Base-by-base conservation (phyloP, 2,113 vertebrate genomes). In the Ciconia boyciana region DNA sequence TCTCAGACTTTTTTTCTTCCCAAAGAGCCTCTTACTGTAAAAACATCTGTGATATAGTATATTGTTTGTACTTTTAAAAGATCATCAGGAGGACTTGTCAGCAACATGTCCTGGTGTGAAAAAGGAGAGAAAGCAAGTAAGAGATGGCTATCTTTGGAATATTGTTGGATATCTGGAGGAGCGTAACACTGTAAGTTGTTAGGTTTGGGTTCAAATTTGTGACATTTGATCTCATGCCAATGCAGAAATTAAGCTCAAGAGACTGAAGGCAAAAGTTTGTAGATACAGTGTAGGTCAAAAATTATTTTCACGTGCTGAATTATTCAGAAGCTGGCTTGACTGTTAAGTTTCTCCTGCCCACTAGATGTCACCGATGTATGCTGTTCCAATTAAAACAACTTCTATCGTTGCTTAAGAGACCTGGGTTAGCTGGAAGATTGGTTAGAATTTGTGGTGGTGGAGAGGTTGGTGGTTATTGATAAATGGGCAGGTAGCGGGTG, bases 371-470 rank as follows among this genome's bases (percentile, higher is more conserved):
- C 19, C 77, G 17, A 29, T 1, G 95, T 6, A 54, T 31, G 29
- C 32, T 18, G 15, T 10, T 9, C 24, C 36, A 12, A 7, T 2
- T 24, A 16, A 29, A 58, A 34, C 13, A 9, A 8, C 20, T 7
- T 36, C 10, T 10, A 1, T 2, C 3, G 1, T 4, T 26, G 6
- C 43, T 3, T 8, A 5, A 17, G 25, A 7, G 6, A 0, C 16
- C 13, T 19, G 10, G 28, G 5, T 36, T 0, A 20, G 2, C 16
- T 5, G 49, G 14, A 11, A 2, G 15, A 3, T 29, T 9, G n/a
- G 43, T 24, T 55, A 11, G 31, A 13, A 14, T n/a, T 3, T 24
- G 41, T 49, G 72, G 18, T 28, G 44, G 20, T 49, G n/a, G 13
- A 17, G 16, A 4, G 3, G 8, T 43, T 7, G 34, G 20, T 16